Percentiles rank a stretch among this genome's conserved stretches.
Evolutionary conservation across 2,113 vertebrate genomes (phyloP).

Genomic region (Ovis aries): ARS-UI_Ramb_v3.0 NC_056080.1:14804001-14804500

Average conservation of each 20-base stretch:
- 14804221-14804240: not conserved
- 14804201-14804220: not conserved
- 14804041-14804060: not conserved
- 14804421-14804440: not conserved
- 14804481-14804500: not conserved
- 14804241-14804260: not conserved
- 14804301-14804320: not conserved
- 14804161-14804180: not conserved
- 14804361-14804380: not conserved
- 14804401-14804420: not conserved
- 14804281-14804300: not conserved
- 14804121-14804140: not conserved
- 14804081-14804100: not conserved
- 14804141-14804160: not conserved
- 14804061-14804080: not conserved
- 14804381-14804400: not conserved
- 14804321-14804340: not conserved
- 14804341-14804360: not conserved
- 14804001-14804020: not conserved
- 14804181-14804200: not conserved
- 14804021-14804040: not conserved
- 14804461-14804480: not conserved
- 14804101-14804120: not conserved
- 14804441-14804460: not conserved
- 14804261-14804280: no score